These are phyloP conservation scores for Chrysomela aeneicollis DNA, from an alignment of 2,888 invertebrate species.

Conservation along the genomic window DNA sequence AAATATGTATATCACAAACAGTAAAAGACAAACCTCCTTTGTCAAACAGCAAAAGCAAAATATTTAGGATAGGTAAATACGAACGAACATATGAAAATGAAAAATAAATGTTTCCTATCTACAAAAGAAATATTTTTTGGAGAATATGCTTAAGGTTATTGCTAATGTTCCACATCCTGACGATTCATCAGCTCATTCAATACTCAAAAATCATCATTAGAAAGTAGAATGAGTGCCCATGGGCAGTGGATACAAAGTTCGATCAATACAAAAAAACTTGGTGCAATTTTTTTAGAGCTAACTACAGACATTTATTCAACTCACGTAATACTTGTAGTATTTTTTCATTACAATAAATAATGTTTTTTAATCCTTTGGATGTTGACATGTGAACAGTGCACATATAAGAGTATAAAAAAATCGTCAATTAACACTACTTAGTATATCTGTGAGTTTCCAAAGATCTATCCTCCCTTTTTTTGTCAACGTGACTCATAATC, in stretches of 20 bases:
- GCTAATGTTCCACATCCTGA: constrained; percentile 14
- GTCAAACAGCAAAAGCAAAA: background rate
- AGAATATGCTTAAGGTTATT: constrained; percentile 13
- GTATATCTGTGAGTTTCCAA: too few species aligned
- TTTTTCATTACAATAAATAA: background rate
- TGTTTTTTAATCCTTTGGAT: background rate
- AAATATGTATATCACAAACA: constrained; percentile 18
- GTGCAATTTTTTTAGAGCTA: constrained; percentile 25
- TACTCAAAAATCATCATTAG: constrained; percentile 15
- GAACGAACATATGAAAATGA: background rate
- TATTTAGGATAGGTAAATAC: background rate
- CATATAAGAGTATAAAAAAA: too few species aligned
- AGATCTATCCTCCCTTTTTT: too few species aligned
- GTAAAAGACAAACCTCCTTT: background rate
- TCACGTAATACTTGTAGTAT: background rate
- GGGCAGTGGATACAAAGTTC: constrained; percentile 16
- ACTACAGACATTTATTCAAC: constrained; percentile 8
- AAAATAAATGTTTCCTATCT: background rate
- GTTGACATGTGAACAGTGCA: too few species aligned
- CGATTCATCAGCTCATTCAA: constrained; percentile 3
- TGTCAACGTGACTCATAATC: too few species aligned
- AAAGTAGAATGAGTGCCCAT: constrained; percentile 24
- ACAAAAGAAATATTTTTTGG: background rate
- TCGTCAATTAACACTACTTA: too few species aligned
- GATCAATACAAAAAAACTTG: constrained; percentile 26